phyloP scores from a whole-genome alignment of 2,797 vertebrate genomes.

The Craterocephalus amniculus region DNA sequence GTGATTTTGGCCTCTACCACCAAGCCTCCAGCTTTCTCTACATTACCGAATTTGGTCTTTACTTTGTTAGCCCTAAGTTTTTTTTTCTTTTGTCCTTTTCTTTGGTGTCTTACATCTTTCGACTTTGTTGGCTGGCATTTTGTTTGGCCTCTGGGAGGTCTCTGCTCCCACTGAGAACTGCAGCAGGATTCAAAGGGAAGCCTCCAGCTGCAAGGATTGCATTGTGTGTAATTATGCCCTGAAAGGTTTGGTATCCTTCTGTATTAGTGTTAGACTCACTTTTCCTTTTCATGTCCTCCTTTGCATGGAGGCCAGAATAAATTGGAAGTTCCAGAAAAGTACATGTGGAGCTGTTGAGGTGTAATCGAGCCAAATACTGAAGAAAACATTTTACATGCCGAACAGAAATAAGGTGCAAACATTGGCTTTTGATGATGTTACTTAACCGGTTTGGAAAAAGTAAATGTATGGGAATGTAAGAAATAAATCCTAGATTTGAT shows the following conservation, averaged over 20 bases:
- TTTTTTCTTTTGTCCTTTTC: neutral
- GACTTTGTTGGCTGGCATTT: conserved; percentile 13
- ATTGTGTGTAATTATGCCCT: neutral
- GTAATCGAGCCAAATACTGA: neutral
- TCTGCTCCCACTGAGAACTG: conserved; percentile 8
- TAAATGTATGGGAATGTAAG: neutral
- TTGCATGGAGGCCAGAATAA: conserved; percentile 9
- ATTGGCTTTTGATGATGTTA: neutral
- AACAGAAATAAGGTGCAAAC: neutral
- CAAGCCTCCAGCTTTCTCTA: neutral
- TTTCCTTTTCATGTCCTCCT: neutral
- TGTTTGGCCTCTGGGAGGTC: neutral
- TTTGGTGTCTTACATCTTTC: neutral
- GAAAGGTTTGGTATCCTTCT: conserved; percentile 14
- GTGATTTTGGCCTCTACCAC: conserved; percentile 18
- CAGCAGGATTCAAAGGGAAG: conserved; percentile 7
- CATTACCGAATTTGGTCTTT: conserved; percentile 14
- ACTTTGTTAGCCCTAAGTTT: conserved; percentile 6
- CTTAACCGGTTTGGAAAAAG: neutral
- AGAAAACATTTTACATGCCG: neutral
- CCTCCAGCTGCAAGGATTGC: conserved; percentile 14
- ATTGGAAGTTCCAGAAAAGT: neutral
- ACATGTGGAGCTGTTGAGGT: neutral
- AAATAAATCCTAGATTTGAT: neutral
- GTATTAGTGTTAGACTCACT: conserved; percentile 14